Evolutionary conservation across 2,797 vertebrate species (phyloP), one percentile per base, ranked within the genome.

Genomic region (Anas capensis): DNA sequence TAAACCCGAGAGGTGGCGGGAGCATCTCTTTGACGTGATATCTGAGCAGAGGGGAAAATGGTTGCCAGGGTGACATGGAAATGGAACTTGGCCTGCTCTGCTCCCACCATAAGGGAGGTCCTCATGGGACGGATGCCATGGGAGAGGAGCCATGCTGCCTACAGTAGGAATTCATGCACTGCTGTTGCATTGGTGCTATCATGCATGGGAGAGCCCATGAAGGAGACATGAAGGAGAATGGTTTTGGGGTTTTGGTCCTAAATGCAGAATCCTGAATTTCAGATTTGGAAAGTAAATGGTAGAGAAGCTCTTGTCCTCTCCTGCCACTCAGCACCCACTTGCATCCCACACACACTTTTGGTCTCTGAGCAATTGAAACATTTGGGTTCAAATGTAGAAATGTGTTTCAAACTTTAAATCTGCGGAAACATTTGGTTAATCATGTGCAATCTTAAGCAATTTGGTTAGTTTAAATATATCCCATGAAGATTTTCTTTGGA

Each of bases 11-110:
- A 93, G 73, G 75, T 90, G 91, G 20, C 64, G 94, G 78, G 69
- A 84, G 36, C 2, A 0, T 48, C 78, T 83, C 82, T 91, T 14
- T 80, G 87, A 79, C 76, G 60, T 86, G 87, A 93, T 87, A 92
- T 79, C 80, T 66, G 94, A 38, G 88, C 46, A 70, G 88, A 94
- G 48, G 66, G 60, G 70, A 92, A 88, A 82, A 66, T 0, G 2
- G 95, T 95, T 95, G 73, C 94, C 83, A 86, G 83, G 80, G 91
- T 92, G 92, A 95, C 68, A 80, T 80, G 92, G 91, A 93, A 92
- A 70, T 13, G 58, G 71, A 93, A 70, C 58, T 62, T 85, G 73
- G 80, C 10, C 77, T 84, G 27, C 79, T 87, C 71, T 1, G 0
- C 58, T 90, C 85, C 82, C 72, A 29, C 6, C n/a, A 46, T 72